phyloP scores from a whole-genome alignment of 2,797 vertebrate species.

The Smutsia temminckii region DNA sequence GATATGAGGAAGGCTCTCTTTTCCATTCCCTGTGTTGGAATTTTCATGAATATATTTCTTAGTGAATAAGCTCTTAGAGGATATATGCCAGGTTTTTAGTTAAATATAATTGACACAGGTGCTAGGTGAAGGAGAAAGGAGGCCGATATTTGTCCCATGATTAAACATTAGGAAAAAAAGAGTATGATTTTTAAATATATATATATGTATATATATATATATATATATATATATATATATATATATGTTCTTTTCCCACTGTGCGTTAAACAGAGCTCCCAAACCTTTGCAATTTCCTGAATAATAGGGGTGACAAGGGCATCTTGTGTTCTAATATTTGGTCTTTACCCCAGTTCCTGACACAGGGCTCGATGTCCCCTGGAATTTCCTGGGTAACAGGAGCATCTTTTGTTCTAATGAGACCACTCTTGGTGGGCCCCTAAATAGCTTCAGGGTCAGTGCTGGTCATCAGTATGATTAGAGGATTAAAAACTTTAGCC shows the following conservation, averaged over 20 bases:
- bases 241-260: background rate
- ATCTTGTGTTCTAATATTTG: background rate
- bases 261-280: background rate
- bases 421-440: background rate
- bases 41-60: constrained; percentile 28
- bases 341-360: background rate
- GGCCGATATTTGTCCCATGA: background rate
- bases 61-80: background rate
- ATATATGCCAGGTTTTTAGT: background rate
- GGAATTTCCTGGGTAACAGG: background rate
- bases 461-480: background rate
- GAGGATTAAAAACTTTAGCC: background rate
- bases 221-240: too few species aligned
- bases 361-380: background rate
- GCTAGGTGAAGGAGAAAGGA: background rate
- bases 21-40: background rate
- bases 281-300: background rate
- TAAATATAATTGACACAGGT: background rate
- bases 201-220: too few species aligned
- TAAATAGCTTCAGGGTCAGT: background rate
- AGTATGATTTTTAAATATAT: background rate
- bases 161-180: background rate
- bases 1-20: background rate
- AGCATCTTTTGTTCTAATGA: background rate
- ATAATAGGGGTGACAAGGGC: background rate